phyloP scores from a whole-genome alignment of 2,888 invertebrate genomes.

The Acrobasis consociella region DNA sequence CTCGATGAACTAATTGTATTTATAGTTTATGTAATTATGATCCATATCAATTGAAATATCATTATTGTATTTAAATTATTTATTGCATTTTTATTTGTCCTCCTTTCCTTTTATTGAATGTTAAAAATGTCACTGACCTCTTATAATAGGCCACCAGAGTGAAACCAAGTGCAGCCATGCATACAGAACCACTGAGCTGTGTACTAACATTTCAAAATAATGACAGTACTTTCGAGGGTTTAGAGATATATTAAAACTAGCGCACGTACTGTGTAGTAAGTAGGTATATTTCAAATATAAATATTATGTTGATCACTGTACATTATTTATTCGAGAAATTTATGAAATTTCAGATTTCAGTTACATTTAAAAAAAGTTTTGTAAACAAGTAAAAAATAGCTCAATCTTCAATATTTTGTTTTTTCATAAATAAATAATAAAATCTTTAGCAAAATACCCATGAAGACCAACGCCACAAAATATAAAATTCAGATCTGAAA shows the following conservation, averaged over 20 bases:
- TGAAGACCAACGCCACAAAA: constrained; percentile 13
- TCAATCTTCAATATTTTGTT: not conserved
- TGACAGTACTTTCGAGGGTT: not conserved
- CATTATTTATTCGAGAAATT: not conserved
- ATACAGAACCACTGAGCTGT: no score
- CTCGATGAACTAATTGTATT: constrained; percentile 37
- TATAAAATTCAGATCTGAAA: constrained; percentile 30
- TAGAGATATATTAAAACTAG: not conserved
- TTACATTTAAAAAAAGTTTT: constrained; percentile 4
- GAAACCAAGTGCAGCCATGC: not conserved
- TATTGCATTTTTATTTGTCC: constrained; percentile 24
- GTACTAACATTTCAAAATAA: not conserved
- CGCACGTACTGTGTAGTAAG: constrained; percentile 2
- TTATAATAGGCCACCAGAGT: not conserved
- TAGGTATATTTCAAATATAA: constrained; percentile 17
- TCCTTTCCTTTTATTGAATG: not conserved
- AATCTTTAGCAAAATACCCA: constrained; percentile 15
- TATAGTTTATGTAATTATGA: constrained; percentile 39
- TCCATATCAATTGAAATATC: constrained; percentile 41
- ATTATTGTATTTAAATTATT: constrained; percentile 38
- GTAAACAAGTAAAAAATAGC: constrained; percentile 21
- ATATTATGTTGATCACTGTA: constrained; percentile 1
- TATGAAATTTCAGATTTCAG: not conserved
- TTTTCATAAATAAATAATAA: constrained; percentile 13
- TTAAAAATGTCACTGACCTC: not conserved